These are phyloP conservation scores for Microtus montanus DNA, from an alignment of 2,113 vertebrate species.

Conservation along the genomic window DNA sequence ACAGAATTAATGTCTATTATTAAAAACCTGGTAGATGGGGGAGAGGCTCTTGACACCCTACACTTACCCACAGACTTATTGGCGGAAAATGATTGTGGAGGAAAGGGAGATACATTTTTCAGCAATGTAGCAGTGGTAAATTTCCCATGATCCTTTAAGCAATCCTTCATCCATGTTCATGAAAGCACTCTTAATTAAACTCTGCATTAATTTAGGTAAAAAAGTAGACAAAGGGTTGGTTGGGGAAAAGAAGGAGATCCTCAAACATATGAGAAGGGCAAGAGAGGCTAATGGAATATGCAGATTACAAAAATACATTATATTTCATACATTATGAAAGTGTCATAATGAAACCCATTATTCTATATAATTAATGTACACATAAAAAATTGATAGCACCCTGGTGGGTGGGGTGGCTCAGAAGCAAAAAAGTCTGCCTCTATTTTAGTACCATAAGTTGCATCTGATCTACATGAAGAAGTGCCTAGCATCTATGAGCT, in stretches of 20 bases:
- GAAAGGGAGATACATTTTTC: neutral
- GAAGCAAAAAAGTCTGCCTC: neutral
- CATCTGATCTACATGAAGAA: neutral
- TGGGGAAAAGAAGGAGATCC: neutral
- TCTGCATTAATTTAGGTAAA: neutral
- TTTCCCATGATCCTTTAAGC: neutral
- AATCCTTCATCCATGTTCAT: neutral
- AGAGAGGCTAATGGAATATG: neutral
- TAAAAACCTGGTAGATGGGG: neutral
- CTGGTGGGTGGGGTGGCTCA: neutral
- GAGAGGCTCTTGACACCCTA: neutral
- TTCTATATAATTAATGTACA: neutral
- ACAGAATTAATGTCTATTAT: neutral
- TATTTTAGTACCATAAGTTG: neutral
- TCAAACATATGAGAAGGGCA: neutral
- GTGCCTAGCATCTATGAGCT: neutral
- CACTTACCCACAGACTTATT: neutral
- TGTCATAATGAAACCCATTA: neutral
- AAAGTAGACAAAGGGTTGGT: neutral
- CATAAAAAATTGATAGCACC: neutral
- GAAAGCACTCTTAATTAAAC: neutral
- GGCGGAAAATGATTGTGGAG: neutral
- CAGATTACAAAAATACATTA: neutral
- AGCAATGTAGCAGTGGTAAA: neutral
- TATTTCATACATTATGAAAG: neutral